These are phyloP conservation scores for Aphyosemion australe DNA, from an alignment of 2,113 vertebrate genomes.

Conservation along the genomic window DNA sequence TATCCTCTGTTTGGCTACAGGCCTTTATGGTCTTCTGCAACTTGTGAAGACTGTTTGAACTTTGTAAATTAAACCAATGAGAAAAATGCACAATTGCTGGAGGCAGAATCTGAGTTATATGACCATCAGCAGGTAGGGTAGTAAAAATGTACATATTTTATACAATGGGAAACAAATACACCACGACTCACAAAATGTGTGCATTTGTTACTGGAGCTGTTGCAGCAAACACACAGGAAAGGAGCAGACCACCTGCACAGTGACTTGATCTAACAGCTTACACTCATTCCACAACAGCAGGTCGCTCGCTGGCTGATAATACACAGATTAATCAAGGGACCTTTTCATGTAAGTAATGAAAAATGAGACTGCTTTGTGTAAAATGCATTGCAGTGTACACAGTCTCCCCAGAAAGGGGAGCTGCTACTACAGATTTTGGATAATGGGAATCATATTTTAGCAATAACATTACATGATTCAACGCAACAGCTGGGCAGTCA, in stretches of 20 bases:
- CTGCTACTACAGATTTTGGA: conserved; percentile 40
- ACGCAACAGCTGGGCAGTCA: conserved; percentile 57
- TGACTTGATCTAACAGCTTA: conserved; percentile 64
- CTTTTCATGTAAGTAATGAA: conserved; percentile 51
- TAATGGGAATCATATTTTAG: conserved; percentile 56
- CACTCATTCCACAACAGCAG: conserved; percentile 33
- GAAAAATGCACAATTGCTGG: conserved; percentile 21
- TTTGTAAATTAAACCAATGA: conserved; percentile 48
- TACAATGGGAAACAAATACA: conserved; percentile 38
- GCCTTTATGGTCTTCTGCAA: conserved; percentile 40
- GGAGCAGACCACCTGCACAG: conserved; percentile 72
- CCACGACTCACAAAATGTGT: conserved; percentile 38
- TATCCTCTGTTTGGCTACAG: conserved; percentile 55
- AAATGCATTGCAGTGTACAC: conserved; percentile 37
- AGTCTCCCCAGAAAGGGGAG: conserved; percentile 37
- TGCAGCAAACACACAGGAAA: conserved; percentile 69
- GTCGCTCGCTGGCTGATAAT: conserved; percentile 47
- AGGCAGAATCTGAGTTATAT: conserved; percentile 20
- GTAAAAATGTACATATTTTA: conserved; percentile 35
- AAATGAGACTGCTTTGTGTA: conserved; percentile 42
- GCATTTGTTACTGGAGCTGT: conserved; percentile 50
- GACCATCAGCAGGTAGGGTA: conserved; percentile 39
- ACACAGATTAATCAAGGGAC: conserved; percentile 54
- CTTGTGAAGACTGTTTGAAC: conserved; percentile 51
- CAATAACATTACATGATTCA: conserved; percentile 50